Percentiles rank a stretch among this genome's conserved stretches.
These are phyloP conservation scores for Melopsittacus undulatus DNA, from an alignment of 2,797 vertebrate species.

Conservation along the genomic window DNA sequence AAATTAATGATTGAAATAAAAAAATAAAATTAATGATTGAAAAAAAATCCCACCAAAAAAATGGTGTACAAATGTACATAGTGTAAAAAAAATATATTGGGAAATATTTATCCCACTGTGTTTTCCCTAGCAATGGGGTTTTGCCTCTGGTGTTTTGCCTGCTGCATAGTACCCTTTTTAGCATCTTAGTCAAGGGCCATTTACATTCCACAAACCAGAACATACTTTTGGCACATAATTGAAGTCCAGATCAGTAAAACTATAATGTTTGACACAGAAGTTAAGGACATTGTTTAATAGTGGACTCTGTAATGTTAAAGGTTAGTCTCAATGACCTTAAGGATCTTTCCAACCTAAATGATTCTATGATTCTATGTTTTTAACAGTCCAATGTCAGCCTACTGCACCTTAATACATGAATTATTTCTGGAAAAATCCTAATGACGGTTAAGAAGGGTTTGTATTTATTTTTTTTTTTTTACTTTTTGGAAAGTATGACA, in stretches of 20 bases:
- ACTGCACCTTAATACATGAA: neutral
- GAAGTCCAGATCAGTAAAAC: neutral
- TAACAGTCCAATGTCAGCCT: neutral
- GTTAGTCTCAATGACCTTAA: neutral
- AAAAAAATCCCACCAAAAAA: no score
- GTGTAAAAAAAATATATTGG: neutral
- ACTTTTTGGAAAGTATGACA: neutral
- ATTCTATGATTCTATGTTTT: neutral
- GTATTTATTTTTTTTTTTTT: neutral
- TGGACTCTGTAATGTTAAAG: neutral
- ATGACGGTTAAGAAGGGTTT: neutral
- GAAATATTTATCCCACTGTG: neutral
- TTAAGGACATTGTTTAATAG: neutral
- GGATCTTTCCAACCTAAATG: neutral
- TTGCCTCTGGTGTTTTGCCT: neutral
- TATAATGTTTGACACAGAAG: fast-evolving
- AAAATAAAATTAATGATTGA: neutral
- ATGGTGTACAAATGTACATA: neutral
- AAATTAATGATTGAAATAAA: neutral
- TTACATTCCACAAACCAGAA: neutral
- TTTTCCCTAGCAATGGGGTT: neutral
- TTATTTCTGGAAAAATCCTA: neutral
- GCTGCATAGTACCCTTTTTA: neutral
- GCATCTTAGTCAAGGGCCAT: neutral
- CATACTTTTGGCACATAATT: neutral